Evolutionary conservation across 2,888 invertebrate species (phyloP).

Genomic region (Chrysolina haemoptera): DNA sequence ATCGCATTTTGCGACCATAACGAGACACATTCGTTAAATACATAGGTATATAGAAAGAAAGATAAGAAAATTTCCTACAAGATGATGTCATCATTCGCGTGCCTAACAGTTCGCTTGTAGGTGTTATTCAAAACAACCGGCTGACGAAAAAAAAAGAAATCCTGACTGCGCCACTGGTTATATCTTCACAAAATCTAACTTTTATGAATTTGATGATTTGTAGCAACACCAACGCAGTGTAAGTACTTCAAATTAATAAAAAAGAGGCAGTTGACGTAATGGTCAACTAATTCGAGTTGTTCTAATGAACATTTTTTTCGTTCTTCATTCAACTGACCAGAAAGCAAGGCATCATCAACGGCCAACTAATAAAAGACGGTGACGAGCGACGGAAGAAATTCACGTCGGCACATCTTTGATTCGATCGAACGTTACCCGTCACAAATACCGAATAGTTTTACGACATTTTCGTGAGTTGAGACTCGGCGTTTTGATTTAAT

Average conservation of each 20-base stretch:
- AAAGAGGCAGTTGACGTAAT: conserved; percentile 1
- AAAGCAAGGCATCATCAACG: neutral
- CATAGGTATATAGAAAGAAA: too few species aligned
- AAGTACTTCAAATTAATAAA: neutral
- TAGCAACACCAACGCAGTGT: neutral
- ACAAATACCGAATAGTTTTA: conserved; percentile 26
- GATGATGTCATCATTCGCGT: too few species aligned
- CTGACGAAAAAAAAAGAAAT: too few species aligned
- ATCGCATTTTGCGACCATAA: too few species aligned
- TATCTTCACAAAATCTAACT: neutral
- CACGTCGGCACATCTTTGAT: conserved; percentile 29
- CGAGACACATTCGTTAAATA: too few species aligned
- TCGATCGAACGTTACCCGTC: conserved; percentile 5
- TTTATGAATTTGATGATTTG: neutral
- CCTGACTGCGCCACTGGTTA: too few species aligned
- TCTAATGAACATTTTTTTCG: conserved; percentile 20
- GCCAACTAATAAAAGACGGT: conserved; percentile 22
- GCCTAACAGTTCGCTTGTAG: too few species aligned
- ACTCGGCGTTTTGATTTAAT: conserved; percentile 32
- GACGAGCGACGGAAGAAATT: conserved; percentile 17
- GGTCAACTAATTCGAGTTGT: conserved; percentile 13
- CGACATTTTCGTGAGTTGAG: conserved; percentile 24
- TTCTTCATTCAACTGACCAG: conserved; percentile 9
- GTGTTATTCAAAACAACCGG: too few species aligned
- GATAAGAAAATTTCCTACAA: too few species aligned